Base-by-base conservation (phyloP, 2,113 vertebrate genomes). In the Tachysurus fulvidraco region DNA sequence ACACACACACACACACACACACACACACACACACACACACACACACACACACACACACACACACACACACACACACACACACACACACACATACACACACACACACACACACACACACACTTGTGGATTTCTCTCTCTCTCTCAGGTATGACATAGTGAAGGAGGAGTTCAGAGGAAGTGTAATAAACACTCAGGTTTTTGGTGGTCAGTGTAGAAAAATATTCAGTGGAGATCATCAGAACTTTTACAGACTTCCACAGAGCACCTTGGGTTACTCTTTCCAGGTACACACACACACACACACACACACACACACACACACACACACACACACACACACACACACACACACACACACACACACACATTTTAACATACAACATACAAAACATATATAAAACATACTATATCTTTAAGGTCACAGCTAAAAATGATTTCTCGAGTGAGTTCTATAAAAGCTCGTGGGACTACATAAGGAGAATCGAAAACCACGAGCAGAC, bases 191-290 rank as follows among this genome's bases (percentile, higher is more conserved):
- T 23, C 95, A 93, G 88, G 97, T 94, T 78, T 99, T 97, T 87
- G 97, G 96, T 85, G 97, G 97, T 14, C 96, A 97, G 55, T 99
- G 97, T 91, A 94, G 96, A 88, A 98, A 96, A 50, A 94, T 96
- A 55, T 98, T 96, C 62, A 97, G 96, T 0, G 96, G 94, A 0
- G 95, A 98, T 73, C 90, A 93, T 65, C 93, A 67, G 84, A 54
- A 94, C 16, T 94, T 83, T 77, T 98, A 95, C 90, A 93, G 98
- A 77, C 92, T 98, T 73, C 97, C 97, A 74, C 96, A 96, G 78
- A 98, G 93, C 19, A 5, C 96, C 83, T 95, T 98, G 30, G 94
- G 94, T 83, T 98, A 98, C 84, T 96, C 91, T 87, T 98, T 98
- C 84, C 95, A 98, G 96, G 97, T 97, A 92, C 85, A 55, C 52